These are phyloP conservation scores for Cabera pusaria DNA, from an alignment of 2,888 invertebrate genomes.

Conservation along the genomic window DNA sequence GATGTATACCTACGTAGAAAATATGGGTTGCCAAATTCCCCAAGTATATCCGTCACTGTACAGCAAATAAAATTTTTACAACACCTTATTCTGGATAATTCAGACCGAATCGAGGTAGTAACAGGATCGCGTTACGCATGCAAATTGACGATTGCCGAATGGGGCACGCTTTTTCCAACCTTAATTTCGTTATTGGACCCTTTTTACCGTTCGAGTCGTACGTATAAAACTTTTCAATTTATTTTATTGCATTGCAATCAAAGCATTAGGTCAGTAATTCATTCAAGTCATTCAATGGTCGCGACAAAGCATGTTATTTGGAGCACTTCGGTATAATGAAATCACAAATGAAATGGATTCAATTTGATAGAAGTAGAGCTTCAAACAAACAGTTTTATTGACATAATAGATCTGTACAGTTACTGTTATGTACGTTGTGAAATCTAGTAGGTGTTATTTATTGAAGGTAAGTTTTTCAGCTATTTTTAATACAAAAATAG, in stretches of 20 bases:
- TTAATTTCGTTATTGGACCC: slow-evolving; percentile 56
- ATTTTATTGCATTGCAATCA: slow-evolving; percentile 33
- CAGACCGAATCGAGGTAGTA: slow-evolving; percentile 52
- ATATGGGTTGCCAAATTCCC: slow-evolving; percentile 14
- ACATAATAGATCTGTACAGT: too few species aligned
- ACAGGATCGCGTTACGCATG: slow-evolving; percentile 61
- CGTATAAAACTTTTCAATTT: slow-evolving; percentile 38
- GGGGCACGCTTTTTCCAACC: slow-evolving; percentile 43
- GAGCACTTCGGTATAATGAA: slow-evolving; percentile 19
- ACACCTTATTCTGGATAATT: slow-evolving; percentile 59
- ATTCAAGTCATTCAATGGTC: slow-evolving; percentile 23
- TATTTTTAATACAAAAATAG: too few species aligned
- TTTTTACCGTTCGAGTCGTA: slow-evolving; percentile 45
- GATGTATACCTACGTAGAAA: too few species aligned
- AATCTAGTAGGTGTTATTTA: too few species aligned
- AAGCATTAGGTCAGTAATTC: slow-evolving; percentile 30
- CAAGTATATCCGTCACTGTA: slow-evolving; percentile 18
- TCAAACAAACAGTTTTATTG: not conserved
- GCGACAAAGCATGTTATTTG: slow-evolving; percentile 18
- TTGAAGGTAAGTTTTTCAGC: too few species aligned
- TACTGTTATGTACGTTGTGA: too few species aligned
- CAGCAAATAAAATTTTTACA: slow-evolving; percentile 51
- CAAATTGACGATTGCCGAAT: slow-evolving; percentile 58
- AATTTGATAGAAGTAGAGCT: slow-evolving; percentile 37
- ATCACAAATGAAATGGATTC: slow-evolving; percentile 20